Percentiles rank a stretch among this genome's conserved stretches.
Conservation (phyloP, 2,797 vertebrate genomes). For the Hypotaenidia okinawae region DNA sequence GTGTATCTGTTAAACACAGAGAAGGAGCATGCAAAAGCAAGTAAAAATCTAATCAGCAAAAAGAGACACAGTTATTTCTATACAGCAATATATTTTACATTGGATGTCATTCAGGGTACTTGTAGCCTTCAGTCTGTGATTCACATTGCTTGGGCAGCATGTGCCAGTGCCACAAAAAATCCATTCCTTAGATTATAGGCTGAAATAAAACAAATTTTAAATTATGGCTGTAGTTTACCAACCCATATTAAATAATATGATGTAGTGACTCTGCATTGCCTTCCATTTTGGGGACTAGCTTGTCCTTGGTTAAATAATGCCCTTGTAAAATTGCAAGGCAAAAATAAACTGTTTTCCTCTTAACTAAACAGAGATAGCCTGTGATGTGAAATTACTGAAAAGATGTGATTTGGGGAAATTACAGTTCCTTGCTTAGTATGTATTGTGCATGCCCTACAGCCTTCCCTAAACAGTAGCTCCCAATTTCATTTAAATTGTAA, state of each 20-base stretch:
- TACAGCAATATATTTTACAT: background rate
- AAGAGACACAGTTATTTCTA: slow-evolving; percentile 48
- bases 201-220: slow-evolving; percentile 55
- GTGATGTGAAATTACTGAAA: slow-evolving; percentile 76
- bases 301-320: slow-evolving; percentile 72
- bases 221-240: slow-evolving; percentile 62
- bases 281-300: slow-evolving; percentile 43
- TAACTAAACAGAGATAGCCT: slow-evolving; percentile 77
- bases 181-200: background rate
- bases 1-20: slow-evolving; percentile 19
- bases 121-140: slow-evolving; percentile 19
- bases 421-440: slow-evolving; percentile 77
- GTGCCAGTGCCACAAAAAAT: background rate
- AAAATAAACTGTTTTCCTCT: slow-evolving; percentile 73
- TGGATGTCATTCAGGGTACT: background rate
- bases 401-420: slow-evolving; percentile 78
- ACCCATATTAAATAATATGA: slow-evolving; percentile 62
- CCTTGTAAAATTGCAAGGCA: slow-evolving; percentile 70
- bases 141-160: background rate
- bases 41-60: slow-evolving; percentile 41
- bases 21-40: slow-evolving; percentile 22
- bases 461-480: slow-evolving; percentile 78
- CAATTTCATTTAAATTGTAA: slow-evolving; percentile 84
- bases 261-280: slow-evolving; percentile 48
- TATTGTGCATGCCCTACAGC: slow-evolving; percentile 76